Percentiles rank a stretch among this genome's conserved stretches.
Conservation (phyloP, 1,140 invertebrate species). For the Drosophila hydei region DNA sequence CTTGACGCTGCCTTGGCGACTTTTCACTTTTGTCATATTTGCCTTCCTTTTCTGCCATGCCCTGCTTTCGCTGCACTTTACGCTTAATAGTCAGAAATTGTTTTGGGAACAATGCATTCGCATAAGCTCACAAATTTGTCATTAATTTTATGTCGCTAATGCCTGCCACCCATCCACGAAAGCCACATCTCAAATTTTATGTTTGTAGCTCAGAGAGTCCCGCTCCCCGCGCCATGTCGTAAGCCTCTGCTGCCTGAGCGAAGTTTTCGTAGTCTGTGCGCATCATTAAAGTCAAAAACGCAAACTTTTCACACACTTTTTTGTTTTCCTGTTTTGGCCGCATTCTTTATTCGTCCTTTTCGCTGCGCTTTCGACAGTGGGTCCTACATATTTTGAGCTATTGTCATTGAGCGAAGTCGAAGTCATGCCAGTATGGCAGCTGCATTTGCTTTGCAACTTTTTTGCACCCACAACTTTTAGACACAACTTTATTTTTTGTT, state of each 20-base stretch:
- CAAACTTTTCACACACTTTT: conserved; percentile 63
- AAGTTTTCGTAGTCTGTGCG: conserved; percentile 57
- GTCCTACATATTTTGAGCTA: conserved; percentile 66
- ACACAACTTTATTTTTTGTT: conserved; percentile 31
- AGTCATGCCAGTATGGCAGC: conserved; percentile 10
- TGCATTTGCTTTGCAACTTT: conserved; percentile 59
- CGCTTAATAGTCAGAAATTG: conserved; percentile 48
- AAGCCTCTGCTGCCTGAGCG: background rate
- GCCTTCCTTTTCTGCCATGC: background rate
- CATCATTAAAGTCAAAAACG: conserved; percentile 67
- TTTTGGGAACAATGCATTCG: conserved; percentile 56
- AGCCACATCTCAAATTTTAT: conserved; percentile 44
- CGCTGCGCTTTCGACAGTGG: conserved; percentile 54
- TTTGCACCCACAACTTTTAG: conserved; percentile 49
- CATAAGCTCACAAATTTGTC: conserved; percentile 65
- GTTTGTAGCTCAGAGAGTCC: conserved; percentile 8
- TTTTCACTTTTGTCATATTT: conserved; percentile 57
- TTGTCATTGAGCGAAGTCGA: conserved; percentile 39
- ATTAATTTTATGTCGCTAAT: conserved; percentile 70
- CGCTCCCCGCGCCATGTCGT: too few relatives aligned
- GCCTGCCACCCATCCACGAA: conserved; percentile 21
- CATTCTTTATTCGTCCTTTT: conserved; percentile 1
- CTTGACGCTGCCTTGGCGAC: conserved; percentile 25
- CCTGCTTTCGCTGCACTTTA: conserved; percentile 24
- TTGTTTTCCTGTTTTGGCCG: background rate